Conservation (phyloP, 2,888 invertebrate genomes). For the Callimorpha dominula region DNA sequence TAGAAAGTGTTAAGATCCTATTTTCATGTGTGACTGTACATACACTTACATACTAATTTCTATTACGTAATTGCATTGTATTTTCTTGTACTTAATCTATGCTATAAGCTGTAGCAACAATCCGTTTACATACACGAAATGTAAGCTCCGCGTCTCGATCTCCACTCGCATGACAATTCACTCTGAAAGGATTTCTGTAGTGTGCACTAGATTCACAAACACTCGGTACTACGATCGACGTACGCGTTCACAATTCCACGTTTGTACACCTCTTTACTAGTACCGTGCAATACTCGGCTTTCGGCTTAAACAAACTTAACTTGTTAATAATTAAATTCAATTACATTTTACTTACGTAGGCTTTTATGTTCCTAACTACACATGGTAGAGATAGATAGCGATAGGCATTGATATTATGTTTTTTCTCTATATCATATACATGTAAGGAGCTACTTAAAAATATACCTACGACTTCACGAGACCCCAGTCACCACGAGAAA, state of each 20-base stretch:
- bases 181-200: conserved; percentile 52
- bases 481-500: too few relatives aligned
- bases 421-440: too few relatives aligned
- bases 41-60: too few relatives aligned
- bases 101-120: conserved; percentile 17
- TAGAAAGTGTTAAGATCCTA: too few relatives aligned
- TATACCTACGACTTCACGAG: too few relatives aligned
- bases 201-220: conserved; percentile 37
- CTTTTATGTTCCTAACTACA: conserved; percentile 12
- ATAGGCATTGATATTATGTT: too few relatives aligned
- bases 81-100: conserved; percentile 10
- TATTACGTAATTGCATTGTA: not conserved
- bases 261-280: conserved; percentile 19
- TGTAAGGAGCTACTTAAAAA: too few relatives aligned
- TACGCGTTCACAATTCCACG: conserved; percentile 19
- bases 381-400: too few relatives aligned
- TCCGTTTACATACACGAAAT: conserved; percentile 28
- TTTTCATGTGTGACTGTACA: too few relatives aligned
- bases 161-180: conserved; percentile 54
- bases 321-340: conserved; percentile 56
- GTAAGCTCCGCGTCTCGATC: conserved; percentile 36
- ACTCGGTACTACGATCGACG: conserved; percentile 13
- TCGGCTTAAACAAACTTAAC: conserved; percentile 36
- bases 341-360: conserved; percentile 51
- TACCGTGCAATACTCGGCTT: conserved; percentile 20